A percentile compares a stretch with the other conserved stretches of the same genome.
phyloP scores from a whole-genome alignment of 2,797 vertebrate genomes.

The Chelonia mydas region DNA sequence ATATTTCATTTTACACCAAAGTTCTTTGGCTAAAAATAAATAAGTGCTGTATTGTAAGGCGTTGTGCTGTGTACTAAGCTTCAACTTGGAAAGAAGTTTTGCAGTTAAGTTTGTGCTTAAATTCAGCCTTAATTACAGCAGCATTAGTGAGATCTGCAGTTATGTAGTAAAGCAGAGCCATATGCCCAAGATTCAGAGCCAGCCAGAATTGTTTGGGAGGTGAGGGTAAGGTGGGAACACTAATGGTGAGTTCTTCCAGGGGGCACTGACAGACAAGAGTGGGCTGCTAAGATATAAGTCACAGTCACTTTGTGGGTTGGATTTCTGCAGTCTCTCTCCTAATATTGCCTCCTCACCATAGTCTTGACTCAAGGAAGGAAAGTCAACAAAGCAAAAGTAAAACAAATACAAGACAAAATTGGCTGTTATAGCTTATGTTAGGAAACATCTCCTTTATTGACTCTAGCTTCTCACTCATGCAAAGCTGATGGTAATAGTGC shows the following conservation, averaged over 20 bases:
- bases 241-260: neutral
- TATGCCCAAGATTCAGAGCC: neutral
- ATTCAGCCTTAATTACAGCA: neutral
- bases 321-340: neutral
- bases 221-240: neutral
- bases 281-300: no score
- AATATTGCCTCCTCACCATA: neutral
- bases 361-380: neutral
- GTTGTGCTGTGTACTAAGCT: neutral
- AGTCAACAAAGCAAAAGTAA: neutral
- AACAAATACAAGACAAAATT: neutral
- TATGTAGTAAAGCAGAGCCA: neutral
- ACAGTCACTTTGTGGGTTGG: fast-evolving
- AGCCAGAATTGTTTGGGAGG: neutral
- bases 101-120: neutral
- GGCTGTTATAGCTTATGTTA: neutral
- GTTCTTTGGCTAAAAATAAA: neutral
- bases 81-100: neutral
- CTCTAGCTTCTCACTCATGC: neutral
- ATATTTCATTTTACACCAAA: neutral
- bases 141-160: neutral
- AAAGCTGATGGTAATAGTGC: neutral
- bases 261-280: neutral
- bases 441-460: neutral
- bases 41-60: neutral